Evolutionary conservation across 2,888 invertebrate genomes (phyloP).

Genomic region (Drosophila austrosaltans): DNA sequence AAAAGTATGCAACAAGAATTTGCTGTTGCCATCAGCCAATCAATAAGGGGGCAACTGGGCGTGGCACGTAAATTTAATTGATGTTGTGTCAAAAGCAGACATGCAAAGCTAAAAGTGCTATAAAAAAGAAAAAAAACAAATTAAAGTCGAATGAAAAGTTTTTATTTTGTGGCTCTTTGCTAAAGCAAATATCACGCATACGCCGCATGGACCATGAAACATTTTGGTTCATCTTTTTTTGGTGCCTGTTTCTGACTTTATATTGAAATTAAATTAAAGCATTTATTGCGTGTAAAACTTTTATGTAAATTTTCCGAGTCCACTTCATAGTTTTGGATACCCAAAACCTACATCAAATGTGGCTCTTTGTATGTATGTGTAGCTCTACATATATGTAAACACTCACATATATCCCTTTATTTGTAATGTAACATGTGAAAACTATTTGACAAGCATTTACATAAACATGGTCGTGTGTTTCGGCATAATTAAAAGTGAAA

Average conservation of each 20-base stretch:
- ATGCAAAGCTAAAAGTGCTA: slow-evolving; percentile 31
- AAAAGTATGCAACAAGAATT: slow-evolving; percentile 73
- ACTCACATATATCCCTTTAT: neutral
- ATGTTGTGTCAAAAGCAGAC: slow-evolving; percentile 63
- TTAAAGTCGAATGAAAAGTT: slow-evolving; percentile 23
- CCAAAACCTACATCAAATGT: slow-evolving; percentile 11
- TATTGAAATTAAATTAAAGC: slow-evolving; percentile 5
- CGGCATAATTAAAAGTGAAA: slow-evolving; percentile 49
- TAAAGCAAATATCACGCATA: slow-evolving; percentile 38
- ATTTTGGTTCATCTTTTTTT: neutral
- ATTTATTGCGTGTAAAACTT: slow-evolving; percentile 6
- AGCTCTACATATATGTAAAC: neutral
- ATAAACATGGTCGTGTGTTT: slow-evolving; percentile 41
- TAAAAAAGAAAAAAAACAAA: slow-evolving; percentile 32
- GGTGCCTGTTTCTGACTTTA: neutral
- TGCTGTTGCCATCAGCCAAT: slow-evolving; percentile 45
- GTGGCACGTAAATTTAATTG: slow-evolving; percentile 58
- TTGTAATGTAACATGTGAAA: slow-evolving; percentile 32
- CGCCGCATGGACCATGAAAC: neutral
- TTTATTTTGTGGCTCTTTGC: slow-evolving; percentile 34
- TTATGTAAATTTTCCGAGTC: slow-evolving; percentile 41
- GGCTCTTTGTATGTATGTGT: neutral
- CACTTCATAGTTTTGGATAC: slow-evolving; percentile 24
- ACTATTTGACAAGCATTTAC: slow-evolving; percentile 49
- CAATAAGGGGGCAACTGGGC: slow-evolving; percentile 62